phyloP scores from a whole-genome alignment of 2,888 invertebrate genomes.

The Crematogaster levior region DNA sequence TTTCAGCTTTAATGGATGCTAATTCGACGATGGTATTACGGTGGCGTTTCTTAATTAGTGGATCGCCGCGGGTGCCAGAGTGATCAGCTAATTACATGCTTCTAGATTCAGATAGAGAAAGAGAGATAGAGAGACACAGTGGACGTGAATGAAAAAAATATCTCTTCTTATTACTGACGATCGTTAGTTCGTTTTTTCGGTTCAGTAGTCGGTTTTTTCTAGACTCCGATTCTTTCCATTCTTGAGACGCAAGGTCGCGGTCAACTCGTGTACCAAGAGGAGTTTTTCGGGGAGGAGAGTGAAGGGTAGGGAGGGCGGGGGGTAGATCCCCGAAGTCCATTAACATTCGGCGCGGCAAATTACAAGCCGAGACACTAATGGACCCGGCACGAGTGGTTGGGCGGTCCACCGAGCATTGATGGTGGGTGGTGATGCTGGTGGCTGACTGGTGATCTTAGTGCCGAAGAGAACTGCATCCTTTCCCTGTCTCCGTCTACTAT shows the following conservation, averaged over 20 bases:
- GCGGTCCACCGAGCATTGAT: constrained; percentile 76
- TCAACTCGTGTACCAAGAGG: background rate
- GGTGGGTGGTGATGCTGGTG: constrained; percentile 75
- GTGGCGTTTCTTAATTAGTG: constrained; percentile 77
- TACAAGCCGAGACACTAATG: constrained; percentile 85
- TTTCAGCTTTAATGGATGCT: constrained; percentile 75
- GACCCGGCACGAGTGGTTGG: constrained; percentile 77
- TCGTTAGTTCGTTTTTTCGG: constrained; percentile 21
- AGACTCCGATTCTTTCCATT: constrained; percentile 13
- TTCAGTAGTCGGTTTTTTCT: constrained; percentile 37
- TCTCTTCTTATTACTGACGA: constrained; percentile 17
- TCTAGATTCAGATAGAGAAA: constrained; percentile 49
- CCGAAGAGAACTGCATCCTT: constrained; percentile 50
- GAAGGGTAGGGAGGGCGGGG: constrained; percentile 5
- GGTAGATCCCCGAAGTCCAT: constrained; percentile 77
- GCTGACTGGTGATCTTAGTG: constrained; percentile 53
- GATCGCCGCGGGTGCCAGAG: constrained; percentile 66
- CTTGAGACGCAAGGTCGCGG: constrained; percentile 28
- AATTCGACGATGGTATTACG: constrained; percentile 78
- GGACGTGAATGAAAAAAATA: constrained; percentile 12
- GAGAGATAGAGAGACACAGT: constrained; percentile 8
- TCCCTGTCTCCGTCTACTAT: constrained; percentile 51
- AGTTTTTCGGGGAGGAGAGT: constrained; percentile 57
- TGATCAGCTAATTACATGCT: constrained; percentile 74
- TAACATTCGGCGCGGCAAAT: constrained; percentile 85